These are phyloP conservation scores for Drosophila birchii DNA, from an alignment of 2,888 invertebrate genomes.

Conservation along the genomic window DNA sequence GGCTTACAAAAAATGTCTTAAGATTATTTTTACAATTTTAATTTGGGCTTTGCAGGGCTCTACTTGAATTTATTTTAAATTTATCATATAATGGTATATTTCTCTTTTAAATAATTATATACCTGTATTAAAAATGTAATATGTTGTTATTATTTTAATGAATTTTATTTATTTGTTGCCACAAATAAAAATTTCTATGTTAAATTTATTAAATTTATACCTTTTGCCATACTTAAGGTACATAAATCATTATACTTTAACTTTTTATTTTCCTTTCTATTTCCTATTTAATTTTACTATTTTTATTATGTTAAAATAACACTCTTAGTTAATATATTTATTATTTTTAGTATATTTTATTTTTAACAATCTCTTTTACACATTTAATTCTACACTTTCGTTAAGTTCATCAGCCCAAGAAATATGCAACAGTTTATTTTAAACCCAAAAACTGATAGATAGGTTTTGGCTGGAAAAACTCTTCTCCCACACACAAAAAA, in stretches of 20 bases:
- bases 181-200: too few species aligned
- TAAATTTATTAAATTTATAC: too few species aligned
- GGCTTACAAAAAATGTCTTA: too few species aligned
- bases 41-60: too few species aligned
- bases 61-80: too few species aligned
- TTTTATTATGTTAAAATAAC: too few species aligned
- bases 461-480: neutral
- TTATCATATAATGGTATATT: too few species aligned
- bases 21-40: too few species aligned
- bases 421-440: slow-evolving; percentile 55
- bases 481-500: neutral
- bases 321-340: neutral
- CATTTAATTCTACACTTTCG: neutral
- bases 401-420: slow-evolving; percentile 30
- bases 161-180: neutral
- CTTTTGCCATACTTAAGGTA: too few species aligned
- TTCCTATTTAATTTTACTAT: too few species aligned
- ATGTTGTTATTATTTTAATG: neutral
- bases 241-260: too few species aligned
- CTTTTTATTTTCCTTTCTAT: too few species aligned
- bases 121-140: neutral
- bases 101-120: neutral
- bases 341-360: neutral
- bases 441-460: slow-evolving; percentile 5
- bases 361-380: neutral